Evolutionary conservation across 2,888 invertebrate genomes (phyloP).

Genomic region (Xestia ashworthii): DNA sequence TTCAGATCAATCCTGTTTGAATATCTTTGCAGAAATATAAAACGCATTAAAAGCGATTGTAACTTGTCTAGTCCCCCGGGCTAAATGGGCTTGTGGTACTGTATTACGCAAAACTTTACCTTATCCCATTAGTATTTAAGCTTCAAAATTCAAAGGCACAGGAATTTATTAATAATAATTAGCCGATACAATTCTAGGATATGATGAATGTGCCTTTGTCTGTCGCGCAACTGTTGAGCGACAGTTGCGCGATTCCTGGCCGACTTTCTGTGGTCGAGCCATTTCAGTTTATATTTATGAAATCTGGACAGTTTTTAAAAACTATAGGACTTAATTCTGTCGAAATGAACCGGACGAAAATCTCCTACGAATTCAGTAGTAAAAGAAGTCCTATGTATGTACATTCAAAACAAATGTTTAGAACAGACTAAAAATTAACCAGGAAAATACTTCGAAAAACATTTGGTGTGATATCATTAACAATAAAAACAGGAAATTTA

Average conservation of each 20-base stretch:
- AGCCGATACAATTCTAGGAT: constrained; percentile 39
- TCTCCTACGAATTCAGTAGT: background rate
- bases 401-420: background rate
- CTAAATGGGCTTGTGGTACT: background rate
- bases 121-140: constrained; percentile 39
- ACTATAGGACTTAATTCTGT: background rate
- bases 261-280: constrained; percentile 3
- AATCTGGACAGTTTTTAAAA: background rate
- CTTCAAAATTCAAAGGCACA: constrained; percentile 53
- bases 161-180: constrained; percentile 46
- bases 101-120: constrained; percentile 5
- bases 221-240: constrained; percentile 9
- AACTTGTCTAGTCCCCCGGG: background rate
- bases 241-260: background rate
- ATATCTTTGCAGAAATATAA: background rate
- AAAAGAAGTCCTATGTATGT: background rate
- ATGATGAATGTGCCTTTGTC: constrained; percentile 53
- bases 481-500: no score
- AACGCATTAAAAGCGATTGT: background rate
- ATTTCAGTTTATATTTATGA: background rate
- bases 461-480: background rate
- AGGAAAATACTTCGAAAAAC: background rate
- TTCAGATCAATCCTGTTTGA: background rate
- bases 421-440: background rate
- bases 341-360: background rate